Conservation (phyloP, 2,113 vertebrate genomes). For the Oophaga pumilio region DNA sequence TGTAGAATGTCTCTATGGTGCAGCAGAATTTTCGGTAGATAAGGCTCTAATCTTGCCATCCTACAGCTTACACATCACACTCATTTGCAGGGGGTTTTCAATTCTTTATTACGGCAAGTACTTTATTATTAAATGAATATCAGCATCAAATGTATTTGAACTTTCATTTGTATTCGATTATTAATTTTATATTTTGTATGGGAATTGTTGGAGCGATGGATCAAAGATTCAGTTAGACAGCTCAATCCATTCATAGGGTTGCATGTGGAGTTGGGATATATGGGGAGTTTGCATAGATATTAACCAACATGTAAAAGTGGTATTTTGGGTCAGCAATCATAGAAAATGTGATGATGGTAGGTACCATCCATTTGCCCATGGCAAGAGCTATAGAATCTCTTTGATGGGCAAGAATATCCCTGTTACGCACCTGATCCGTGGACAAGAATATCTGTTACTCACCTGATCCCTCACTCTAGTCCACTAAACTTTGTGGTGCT, state of each 20-base stretch:
- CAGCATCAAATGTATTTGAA: not conserved
- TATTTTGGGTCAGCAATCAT: not conserved
- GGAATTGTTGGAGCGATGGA: not conserved
- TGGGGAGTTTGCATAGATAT: not conserved
- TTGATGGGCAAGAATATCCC: not conserved
- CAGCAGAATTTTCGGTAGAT: constrained; percentile 35
- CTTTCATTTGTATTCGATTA: not conserved
- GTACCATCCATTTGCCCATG: not conserved
- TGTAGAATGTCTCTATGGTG: constrained; percentile 44
- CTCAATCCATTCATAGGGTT: not conserved
- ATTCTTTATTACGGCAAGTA: not conserved
- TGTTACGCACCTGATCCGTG: too few species aligned
- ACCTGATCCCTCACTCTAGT: too few species aligned
- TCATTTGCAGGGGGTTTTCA: not conserved
- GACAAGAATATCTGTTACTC: too few species aligned
- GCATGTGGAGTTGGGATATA: not conserved
- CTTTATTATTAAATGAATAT: not conserved
- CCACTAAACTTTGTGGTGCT: too few species aligned
- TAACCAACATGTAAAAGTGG: too few species aligned
- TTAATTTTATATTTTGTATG: not conserved
- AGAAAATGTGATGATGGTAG: not conserved
- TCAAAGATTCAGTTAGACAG: not conserved
- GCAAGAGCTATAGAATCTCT: not conserved
- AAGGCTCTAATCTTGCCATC: not conserved
- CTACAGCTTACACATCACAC: not conserved